Evolutionary conservation across 2,888 invertebrate genomes (phyloP).

Genomic region (Apamea epomidion): DNA sequence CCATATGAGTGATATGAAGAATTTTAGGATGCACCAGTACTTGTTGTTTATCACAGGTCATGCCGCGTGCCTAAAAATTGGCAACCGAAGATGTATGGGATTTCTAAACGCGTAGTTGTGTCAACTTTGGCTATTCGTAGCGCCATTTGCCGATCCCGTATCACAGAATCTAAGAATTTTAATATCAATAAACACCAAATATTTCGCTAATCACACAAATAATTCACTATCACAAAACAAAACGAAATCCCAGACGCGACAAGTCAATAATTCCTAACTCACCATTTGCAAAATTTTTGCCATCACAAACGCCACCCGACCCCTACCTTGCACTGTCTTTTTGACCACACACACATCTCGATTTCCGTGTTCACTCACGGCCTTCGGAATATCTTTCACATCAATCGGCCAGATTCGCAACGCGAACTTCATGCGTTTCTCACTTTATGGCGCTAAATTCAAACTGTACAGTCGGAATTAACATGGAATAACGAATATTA

Average conservation of each 20-base stretch:
- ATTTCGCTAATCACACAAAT: slow-evolving; percentile 82
- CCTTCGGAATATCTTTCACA: slow-evolving; percentile 92
- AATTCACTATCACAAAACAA: slow-evolving; percentile 85
- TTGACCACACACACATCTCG: slow-evolving; percentile 91
- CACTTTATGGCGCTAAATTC: slow-evolving; percentile 86
- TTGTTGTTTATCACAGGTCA: slow-evolving; percentile 85
- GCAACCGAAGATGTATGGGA: slow-evolving; percentile 84
- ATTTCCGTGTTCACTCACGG: slow-evolving; percentile 92
- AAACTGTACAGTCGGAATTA: slow-evolving; percentile 76
- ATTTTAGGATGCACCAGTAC: slow-evolving; percentile 87
- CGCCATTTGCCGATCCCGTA: slow-evolving; percentile 90
- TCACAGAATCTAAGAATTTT: slow-evolving; percentile 86
- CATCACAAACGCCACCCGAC: slow-evolving; percentile 95
- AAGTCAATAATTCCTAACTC: slow-evolving; percentile 91
- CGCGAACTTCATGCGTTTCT: slow-evolving; percentile 90
- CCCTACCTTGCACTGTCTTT: slow-evolving; percentile 94
- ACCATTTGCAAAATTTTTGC: slow-evolving; percentile 95
- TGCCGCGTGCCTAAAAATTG: slow-evolving; percentile 85
- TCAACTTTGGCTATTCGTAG: slow-evolving; percentile 90
- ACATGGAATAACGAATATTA: slow-evolving; percentile 26
- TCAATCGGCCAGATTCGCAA: slow-evolving; percentile 91
- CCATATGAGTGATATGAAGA: slow-evolving; percentile 84
- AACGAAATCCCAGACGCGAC: slow-evolving; percentile 80
- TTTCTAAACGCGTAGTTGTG: slow-evolving; percentile 90
- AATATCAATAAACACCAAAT: slow-evolving; percentile 85